Evolutionary conservation across 2,113 vertebrate species (phyloP).

Genomic region (Hylia prasina): DNA sequence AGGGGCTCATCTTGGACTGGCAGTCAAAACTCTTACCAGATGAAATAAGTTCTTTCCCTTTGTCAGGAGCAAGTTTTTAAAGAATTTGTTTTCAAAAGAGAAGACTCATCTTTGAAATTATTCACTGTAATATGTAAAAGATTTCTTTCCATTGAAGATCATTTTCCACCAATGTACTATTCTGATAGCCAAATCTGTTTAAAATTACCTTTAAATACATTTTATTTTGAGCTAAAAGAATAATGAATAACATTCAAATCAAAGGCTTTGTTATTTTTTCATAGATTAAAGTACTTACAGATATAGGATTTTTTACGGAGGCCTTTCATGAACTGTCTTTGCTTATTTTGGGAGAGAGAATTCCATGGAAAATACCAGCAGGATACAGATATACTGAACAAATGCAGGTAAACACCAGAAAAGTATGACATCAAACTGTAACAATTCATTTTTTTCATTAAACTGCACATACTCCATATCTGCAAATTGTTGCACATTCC

Average conservation of each 20-base stretch:
- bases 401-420: constrained; percentile 57
- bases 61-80: neutral
- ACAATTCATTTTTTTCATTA: neutral
- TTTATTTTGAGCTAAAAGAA: neutral
- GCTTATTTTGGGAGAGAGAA: constrained; percentile 66
- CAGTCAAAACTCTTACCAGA: neutral
- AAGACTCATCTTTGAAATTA: neutral
- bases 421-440: neutral
- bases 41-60: neutral
- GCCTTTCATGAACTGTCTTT: constrained; percentile 71
- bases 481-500: neutral
- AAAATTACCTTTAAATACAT: neutral
- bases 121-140: neutral
- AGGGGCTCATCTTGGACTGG: neutral
- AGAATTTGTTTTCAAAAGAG: neutral
- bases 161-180: neutral
- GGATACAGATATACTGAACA: constrained; percentile 47
- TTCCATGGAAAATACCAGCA: constrained; percentile 61
- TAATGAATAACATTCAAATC: neutral
- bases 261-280: constrained; percentile 25
- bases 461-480: neutral
- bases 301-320: constrained; percentile 73
- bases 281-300: constrained; percentile 74
- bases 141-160: neutral
- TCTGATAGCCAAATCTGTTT: neutral